Conservation (phyloP, 2,888 invertebrate genomes). For the Drosophila diplacantha region DNA sequence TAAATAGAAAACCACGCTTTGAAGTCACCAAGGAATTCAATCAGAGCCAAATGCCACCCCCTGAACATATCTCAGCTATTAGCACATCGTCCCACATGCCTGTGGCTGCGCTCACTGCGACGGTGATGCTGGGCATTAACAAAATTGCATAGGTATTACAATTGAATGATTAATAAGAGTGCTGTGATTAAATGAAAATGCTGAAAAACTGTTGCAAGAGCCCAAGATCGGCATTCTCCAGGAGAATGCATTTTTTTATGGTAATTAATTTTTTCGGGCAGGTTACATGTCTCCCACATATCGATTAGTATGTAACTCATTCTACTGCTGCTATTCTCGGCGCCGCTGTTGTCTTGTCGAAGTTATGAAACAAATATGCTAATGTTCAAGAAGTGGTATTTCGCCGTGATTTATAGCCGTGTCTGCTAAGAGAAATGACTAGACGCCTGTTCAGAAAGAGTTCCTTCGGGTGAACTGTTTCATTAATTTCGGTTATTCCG, state of each 20-base stretch:
- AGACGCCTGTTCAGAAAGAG: too few relatives aligned
- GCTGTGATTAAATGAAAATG: constrained; percentile 1
- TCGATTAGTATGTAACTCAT: neutral
- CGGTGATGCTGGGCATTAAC: constrained; percentile 22
- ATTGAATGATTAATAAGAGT: constrained; percentile 60
- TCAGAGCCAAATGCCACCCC: neutral
- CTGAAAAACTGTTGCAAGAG: neutral
- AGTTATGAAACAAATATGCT: neutral
- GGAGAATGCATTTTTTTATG: neutral
- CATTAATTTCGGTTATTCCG: too few relatives aligned
- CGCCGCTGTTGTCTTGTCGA: neutral
- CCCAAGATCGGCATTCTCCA: neutral
- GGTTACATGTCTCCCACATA: neutral
- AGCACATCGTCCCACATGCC: constrained; percentile 1
- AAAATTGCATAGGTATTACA: constrained; percentile 65
- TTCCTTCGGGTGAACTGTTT: too few relatives aligned
- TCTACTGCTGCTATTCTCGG: neutral
- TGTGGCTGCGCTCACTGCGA: neutral
- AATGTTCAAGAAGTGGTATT: neutral
- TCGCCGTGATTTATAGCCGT: neutral
- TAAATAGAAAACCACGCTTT: neutral
- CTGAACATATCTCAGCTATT: neutral
- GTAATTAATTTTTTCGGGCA: neutral
- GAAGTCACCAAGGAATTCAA: constrained; percentile 1
- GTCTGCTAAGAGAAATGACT: neutral